Conservation (phyloP, 1,140 invertebrate species). For the Olivierus martensii region DNA sequence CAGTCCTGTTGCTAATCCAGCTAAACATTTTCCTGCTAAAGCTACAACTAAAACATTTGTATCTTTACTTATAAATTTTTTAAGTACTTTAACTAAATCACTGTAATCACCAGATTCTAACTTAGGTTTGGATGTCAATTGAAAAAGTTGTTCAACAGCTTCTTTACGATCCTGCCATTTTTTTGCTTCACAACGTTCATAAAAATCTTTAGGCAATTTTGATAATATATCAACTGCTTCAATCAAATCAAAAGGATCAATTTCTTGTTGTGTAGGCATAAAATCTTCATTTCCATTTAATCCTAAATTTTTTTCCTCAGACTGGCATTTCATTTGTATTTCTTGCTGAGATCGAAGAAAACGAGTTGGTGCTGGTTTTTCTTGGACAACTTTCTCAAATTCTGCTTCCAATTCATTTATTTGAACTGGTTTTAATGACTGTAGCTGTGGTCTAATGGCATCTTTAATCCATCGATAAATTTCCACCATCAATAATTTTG, state of each 20-base stretch:
- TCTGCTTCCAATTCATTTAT: slow-evolving; percentile 67
- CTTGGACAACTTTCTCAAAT: slow-evolving; percentile 56
- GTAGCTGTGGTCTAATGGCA: slow-evolving; percentile 72
- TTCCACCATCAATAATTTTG: slow-evolving; percentile 74
- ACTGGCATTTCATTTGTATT: slow-evolving; percentile 46
- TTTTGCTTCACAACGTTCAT: slow-evolving; percentile 75
- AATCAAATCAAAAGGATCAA: slow-evolving; percentile 82
- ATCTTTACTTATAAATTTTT: slow-evolving; percentile 83
- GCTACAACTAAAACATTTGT: slow-evolving; percentile 88
- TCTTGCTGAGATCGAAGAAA: slow-evolving; percentile 81
- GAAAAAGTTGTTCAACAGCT: slow-evolving; percentile 63
- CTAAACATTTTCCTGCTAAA: slow-evolving; percentile 68
- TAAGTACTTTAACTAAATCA: slow-evolving; percentile 70
- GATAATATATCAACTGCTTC: slow-evolving; percentile 85
- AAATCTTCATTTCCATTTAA: slow-evolving; percentile 17
- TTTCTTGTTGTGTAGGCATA: slow-evolving; percentile 34
- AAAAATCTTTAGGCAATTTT: slow-evolving; percentile 90
- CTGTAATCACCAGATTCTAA: slow-evolving; percentile 83
- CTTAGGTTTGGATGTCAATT: slow-evolving; percentile 58
- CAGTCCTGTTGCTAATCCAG: slow-evolving; percentile 66
- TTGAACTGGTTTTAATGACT: slow-evolving; percentile 69
- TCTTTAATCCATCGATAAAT: slow-evolving; percentile 84
- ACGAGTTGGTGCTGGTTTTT: slow-evolving; percentile 55
- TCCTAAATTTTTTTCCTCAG: slow-evolving; percentile 27
- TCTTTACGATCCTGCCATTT: slow-evolving; percentile 97